Evolutionary conservation across 2,797 vertebrate species (phyloP).

Genomic region (Cynopterus sphinx): DNA sequence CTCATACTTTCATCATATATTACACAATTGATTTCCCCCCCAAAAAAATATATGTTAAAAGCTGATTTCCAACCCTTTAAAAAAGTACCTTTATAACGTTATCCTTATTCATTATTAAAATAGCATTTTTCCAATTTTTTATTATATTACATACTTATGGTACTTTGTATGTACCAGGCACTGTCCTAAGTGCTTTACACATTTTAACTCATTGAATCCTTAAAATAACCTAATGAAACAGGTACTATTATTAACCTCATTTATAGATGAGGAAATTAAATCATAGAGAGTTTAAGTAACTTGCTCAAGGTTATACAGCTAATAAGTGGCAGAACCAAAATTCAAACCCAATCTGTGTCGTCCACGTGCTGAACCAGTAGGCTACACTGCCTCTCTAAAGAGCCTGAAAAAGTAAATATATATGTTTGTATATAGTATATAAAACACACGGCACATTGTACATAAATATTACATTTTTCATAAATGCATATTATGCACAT

Average conservation of each 20-base stretch:
- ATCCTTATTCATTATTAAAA: slow-evolving; percentile 23
- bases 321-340: slow-evolving; percentile 9
- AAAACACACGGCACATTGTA: background rate
- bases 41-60: background rate
- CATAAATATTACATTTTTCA: background rate
- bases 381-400: background rate
- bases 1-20: background rate
- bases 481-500: background rate
- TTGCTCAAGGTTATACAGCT: background rate
- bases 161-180: background rate
- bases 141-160: background rate
- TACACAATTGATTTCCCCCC: background rate
- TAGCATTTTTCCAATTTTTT: slow-evolving; percentile 17
- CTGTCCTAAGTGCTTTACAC: background rate
- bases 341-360: background rate
- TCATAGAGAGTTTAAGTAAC: slow-evolving; percentile 2
- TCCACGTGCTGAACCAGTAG: background rate
- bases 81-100: background rate
- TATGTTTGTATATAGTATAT: background rate
- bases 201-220: slow-evolving; percentile 27
- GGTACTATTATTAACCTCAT: background rate
- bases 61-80: background rate
- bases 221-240: background rate
- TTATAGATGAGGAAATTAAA: slow-evolving; percentile 19
- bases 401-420: background rate